Base-by-base conservation (phyloP, 2,113 vertebrate species). In the Ctenodactylus gundi region DNA sequence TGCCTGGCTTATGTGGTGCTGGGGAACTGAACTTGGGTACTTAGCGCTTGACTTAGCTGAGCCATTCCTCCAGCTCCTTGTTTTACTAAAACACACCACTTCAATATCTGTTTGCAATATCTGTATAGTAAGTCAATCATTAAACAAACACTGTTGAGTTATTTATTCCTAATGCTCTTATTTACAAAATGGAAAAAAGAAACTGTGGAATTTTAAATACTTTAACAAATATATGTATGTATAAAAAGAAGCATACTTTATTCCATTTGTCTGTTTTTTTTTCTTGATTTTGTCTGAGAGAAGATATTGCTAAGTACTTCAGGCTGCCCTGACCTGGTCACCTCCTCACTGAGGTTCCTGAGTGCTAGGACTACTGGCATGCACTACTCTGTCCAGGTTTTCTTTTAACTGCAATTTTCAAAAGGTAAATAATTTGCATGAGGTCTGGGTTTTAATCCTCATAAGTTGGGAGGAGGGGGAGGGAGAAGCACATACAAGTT, bases 131-230 rank as follows among this genome's bases (percentile, higher is more conserved):
- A 23, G 7, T 44, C 55, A 89, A 36, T 67, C 67, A 72, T 55
- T 89, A 81, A 88, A 82, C 11, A 73, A 87, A 58, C 15, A 68
- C 55, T 46, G 36, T 93, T 67, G 68, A 62, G 93, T n/a, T n/a
- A 34, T 29, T 67, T 90, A 81, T 60, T 62, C 36, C 7, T 49
- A 86, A 67, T 36, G 18, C 31, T 11, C 44, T 44, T 87, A 62
- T 68, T 91, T 85, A 46, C 7, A 90, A 87, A 92, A 57, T 6
- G 60, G 55, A 44, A 86, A 95, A 77, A 77, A 53, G 5, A 51
- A 44, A 44, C 39, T 53, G 68, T 25, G 31, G 7, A 78, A 83
- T 82, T 89, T 41, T 87, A 39, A 86, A 91, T 58, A 58, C 6
- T 68, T 95, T 72, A n/a, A 67, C n/a, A 76, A 72, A 68, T n/a